Percentiles rank a stretch among this genome's conserved stretches.
Evolutionary conservation across 2,888 invertebrate species (phyloP).

Genomic region (Pogonocherus hispidulus): DNA sequence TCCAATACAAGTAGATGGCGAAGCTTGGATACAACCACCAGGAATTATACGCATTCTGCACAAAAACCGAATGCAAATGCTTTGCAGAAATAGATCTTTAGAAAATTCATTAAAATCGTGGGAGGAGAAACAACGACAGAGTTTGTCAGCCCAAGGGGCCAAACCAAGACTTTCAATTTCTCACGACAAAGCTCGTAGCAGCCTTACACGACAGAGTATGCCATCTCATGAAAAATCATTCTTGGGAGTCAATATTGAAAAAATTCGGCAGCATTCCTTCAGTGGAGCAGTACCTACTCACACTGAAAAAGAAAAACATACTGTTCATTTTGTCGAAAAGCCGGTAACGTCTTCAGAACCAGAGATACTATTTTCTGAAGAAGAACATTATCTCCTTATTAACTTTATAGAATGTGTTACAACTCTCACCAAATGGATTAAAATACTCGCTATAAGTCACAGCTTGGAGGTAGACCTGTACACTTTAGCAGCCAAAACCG

Average conservation of each 20-base stretch:
- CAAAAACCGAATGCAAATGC: conserved; percentile 97
- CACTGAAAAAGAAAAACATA: conserved; percentile 56
- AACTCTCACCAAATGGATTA: conserved; percentile 88
- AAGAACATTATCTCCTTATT: conserved; percentile 80
- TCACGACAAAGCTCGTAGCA: conserved; percentile 65
- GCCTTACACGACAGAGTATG: conserved; percentile 67
- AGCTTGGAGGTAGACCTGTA: conserved; percentile 82
- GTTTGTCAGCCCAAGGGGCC: conserved; percentile 69
- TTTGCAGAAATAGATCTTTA: conserved; percentile 90
- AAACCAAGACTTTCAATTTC: conserved; percentile 67
- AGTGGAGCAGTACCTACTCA: conserved; percentile 64
- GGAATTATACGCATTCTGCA: conserved; percentile 96
- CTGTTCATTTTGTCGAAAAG: conserved; percentile 64
- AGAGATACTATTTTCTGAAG: conserved; percentile 71
- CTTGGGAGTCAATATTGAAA: conserved; percentile 66
- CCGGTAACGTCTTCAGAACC: conserved; percentile 60
- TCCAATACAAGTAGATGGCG: conserved; percentile 97
- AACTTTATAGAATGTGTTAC: conserved; percentile 88
- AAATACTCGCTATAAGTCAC: conserved; percentile 73
- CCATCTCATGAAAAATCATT: conserved; percentile 66
- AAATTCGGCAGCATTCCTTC: conserved; percentile 67
- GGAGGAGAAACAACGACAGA: conserved; percentile 85
- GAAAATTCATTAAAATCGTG: conserved; percentile 91
- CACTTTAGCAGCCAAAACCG: conserved; percentile 80
- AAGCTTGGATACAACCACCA: conserved; percentile 98